Percentiles rank a stretch among this genome's conserved stretches.
These are phyloP conservation scores for Sinocyclocheilus rhinocerous DNA, from an alignment of 2,113 vertebrate species.

Conservation along the genomic window DNA sequence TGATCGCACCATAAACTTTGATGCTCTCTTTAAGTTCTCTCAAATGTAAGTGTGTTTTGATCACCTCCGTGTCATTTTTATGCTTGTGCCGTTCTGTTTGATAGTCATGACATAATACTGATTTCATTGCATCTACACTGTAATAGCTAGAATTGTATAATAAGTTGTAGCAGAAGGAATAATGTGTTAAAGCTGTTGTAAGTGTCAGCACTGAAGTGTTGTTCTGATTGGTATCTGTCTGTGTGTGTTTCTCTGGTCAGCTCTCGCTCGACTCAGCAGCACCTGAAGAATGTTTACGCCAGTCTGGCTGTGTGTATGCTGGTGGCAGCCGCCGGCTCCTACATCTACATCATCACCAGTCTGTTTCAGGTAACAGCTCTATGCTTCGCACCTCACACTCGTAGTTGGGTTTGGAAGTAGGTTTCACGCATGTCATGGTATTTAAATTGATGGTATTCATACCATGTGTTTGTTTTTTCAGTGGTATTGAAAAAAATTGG, in stretches of 20 bases:
- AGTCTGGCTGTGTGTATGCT: conserved; percentile 91
- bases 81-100: background rate
- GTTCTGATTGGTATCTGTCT: background rate
- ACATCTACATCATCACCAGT: conserved; percentile 84
- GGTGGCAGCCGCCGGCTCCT: conserved; percentile 85
- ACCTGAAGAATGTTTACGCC: conserved; percentile 95
- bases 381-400: too few species aligned
- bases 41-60: conserved; percentile 86
- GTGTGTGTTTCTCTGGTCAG: conserved; percentile 65
- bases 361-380: conserved; percentile 83
- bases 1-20: conserved; percentile 90
- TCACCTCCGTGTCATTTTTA: background rate
- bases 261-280: conserved; percentile 90
- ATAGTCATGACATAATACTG: background rate
- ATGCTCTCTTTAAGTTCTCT: conserved; percentile 91
- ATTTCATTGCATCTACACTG: background rate
- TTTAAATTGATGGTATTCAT: too few species aligned
- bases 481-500: too few species aligned
- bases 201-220: background rate
- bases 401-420: too few species aligned
- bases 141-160: background rate
- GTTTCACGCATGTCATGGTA: too few species aligned
- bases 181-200: background rate
- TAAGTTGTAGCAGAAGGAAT: rapidly evolving
- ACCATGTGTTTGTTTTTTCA: too few species aligned